Conservation (phyloP, 2,797 vertebrate species). For the Sebastiscus albofasciatus region DNA sequence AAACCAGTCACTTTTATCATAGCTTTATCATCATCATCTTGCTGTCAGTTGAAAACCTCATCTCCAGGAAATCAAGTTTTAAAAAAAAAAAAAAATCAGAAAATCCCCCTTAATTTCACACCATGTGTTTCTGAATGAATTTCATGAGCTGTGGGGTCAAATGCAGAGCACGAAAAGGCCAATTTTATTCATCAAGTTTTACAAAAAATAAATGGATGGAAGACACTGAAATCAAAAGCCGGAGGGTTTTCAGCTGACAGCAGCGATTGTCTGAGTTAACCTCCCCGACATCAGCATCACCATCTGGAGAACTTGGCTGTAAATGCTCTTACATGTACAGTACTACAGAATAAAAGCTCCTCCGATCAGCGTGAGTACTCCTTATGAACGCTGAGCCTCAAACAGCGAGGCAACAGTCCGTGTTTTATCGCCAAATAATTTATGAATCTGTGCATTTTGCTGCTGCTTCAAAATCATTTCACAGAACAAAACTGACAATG, state of each 20-base stretch:
- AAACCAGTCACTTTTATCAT: not conserved
- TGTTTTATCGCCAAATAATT: not conserved
- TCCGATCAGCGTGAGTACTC: constrained; percentile 9
- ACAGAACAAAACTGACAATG: not conserved
- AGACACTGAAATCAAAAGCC: constrained; percentile 35
- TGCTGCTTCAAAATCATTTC: not conserved
- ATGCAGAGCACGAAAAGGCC: not conserved
- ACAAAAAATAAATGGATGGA: constrained; percentile 3
- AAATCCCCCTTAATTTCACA: constrained; percentile 2
- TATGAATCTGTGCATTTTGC: not conserved
- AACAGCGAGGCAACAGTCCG: not conserved
- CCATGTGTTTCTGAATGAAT: not conserved
- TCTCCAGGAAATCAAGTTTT: not conserved
- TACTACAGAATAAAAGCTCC: constrained; percentile 21
- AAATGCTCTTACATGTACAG: constrained; percentile 9
- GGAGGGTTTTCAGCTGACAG: constrained; percentile 38
- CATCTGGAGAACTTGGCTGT: constrained; percentile 21
- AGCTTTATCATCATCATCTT: not conserved
- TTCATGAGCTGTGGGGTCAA: not conserved
- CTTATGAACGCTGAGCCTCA: constrained; percentile 4
- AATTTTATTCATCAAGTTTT: constrained; percentile 9
- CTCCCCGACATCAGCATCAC: constrained; percentile 6
- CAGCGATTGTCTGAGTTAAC: constrained; percentile 37
- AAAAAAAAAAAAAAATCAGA: not conserved
- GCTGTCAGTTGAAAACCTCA: constrained; percentile 11